Conservation (phyloP, 2,797 vertebrate genomes). For the Thalassophryne amazonica region DNA sequence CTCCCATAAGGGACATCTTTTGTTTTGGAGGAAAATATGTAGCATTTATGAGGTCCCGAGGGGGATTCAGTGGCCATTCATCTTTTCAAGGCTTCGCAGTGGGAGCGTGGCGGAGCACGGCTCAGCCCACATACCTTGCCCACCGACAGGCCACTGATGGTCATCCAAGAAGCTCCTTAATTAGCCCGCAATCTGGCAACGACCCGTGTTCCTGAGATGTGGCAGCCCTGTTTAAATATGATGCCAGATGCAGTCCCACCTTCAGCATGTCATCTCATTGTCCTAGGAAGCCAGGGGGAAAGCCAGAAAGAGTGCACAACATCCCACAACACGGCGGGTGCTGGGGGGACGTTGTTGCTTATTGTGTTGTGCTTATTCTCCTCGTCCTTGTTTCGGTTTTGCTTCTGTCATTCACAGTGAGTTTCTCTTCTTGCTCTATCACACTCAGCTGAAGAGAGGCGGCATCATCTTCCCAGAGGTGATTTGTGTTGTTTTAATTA, state of each 20-base stretch:
- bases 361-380: slow-evolving; percentile 56
- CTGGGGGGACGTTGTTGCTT: slow-evolving; percentile 54
- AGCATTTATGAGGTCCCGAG: slow-evolving; percentile 72
- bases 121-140: slow-evolving; percentile 79
- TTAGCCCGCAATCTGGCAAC: slow-evolving; percentile 85
- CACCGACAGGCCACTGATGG: slow-evolving; percentile 83
- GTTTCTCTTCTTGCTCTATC: slow-evolving; percentile 14
- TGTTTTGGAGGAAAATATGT: slow-evolving; percentile 72
- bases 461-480: no score
- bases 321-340: slow-evolving; percentile 67
- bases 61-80: slow-evolving; percentile 71
- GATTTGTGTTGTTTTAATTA: no score
- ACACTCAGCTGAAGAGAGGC: slow-evolving; percentile 43
- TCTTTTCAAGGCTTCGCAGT: slow-evolving; percentile 80
- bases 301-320: slow-evolving; percentile 50
- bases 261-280: slow-evolving; percentile 82
- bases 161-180: slow-evolving; percentile 86
- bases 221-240: slow-evolving; percentile 80
- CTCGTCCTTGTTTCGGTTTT: slow-evolving; percentile 51
- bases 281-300: slow-evolving; percentile 70
- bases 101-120: slow-evolving; percentile 70
- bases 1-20: slow-evolving; percentile 71
- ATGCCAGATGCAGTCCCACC: slow-evolving; percentile 84
- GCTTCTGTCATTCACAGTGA: slow-evolving; percentile 42
- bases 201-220: slow-evolving; percentile 79